Base-by-base conservation (phyloP, 2,888 invertebrate species). In the Pecten maximus region DNA sequence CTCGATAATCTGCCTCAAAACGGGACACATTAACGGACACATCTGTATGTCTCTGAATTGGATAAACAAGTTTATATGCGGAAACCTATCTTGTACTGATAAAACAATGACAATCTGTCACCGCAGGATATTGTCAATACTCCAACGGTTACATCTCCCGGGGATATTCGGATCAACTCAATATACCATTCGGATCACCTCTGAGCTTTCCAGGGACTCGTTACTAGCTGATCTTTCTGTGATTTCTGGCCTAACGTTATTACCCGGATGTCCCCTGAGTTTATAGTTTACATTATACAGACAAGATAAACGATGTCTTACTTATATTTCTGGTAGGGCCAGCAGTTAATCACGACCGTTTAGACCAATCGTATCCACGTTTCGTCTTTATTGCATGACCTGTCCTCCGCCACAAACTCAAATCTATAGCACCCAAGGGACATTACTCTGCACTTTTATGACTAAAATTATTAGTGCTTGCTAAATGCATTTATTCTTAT, bases 151-250 rank as follows among this genome's bases (percentile, higher is more conserved):
- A 28, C 12, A 8, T 74, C 35, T 15, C 28, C 10, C 23, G 74
- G 35, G 74, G 74, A 35, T 74, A 35, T 74, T 35, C 74, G 74
- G 74, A 74, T 74, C 74, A 35, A 28, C 35, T 74, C 60, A 6
- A 23, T 74, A 74, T 28, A 74, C 74, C 74, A 74, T 74, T 74
- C 74, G 74, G 74, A 74, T 74, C 74, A 74, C 35, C 74, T 74
- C 74, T 28, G 2, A 74, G 35, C 74, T 74, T 35, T 74, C 74
- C 35, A 74, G 28, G 74, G 74, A 74, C 28, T 74, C 35, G 4
- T 28, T 74, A 8, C 74, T 2, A 74, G 74, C 74, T 74, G 74
- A 74, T 74, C 28, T 74, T 74, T 74, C 28, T 74, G 23, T 74
- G 74, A 35, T 28, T 74, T 74, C 35, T 74, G 35, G 74, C 35